Percentiles rank a stretch among this genome's conserved stretches.
Evolutionary conservation across 2,113 vertebrate species (phyloP).

Genomic region (Nesospiza acunhae): DNA sequence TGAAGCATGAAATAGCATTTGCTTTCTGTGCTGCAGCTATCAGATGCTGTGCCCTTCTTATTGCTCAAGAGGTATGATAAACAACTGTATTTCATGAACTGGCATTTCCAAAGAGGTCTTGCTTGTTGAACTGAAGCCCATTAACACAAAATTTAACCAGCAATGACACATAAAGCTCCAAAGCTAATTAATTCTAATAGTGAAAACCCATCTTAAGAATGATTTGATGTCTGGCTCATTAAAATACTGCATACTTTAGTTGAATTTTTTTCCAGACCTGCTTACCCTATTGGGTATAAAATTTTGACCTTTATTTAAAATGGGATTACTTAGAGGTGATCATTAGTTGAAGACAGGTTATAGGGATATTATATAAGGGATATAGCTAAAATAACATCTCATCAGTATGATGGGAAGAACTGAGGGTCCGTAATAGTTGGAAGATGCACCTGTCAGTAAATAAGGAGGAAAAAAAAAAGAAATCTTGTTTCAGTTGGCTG

Average conservation of each 20-base stretch:
- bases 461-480: neutral
- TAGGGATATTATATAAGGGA: neutral
- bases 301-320: neutral
- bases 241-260: neutral
- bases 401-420: neutral
- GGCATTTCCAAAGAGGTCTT: neutral
- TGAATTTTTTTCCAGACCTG: neutral
- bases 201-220: neutral
- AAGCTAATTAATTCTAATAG: slow-evolving; percentile 12
- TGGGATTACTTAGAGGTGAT: neutral
- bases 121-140: neutral
- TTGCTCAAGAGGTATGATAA: neutral
- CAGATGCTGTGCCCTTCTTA: neutral
- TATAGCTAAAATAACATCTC: neutral
- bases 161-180: neutral
- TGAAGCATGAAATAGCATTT: slow-evolving; percentile 45
- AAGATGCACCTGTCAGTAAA: neutral
- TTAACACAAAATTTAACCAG: slow-evolving; percentile 2
- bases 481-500: neutral
- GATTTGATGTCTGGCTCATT: neutral
- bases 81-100: slow-evolving; percentile 1
- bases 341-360: neutral
- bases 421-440: neutral
- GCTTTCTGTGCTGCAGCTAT: neutral
- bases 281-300: neutral